Evolutionary conservation across 30 jellyfish, hydroid and myxozoan species (phyloP).

Genomic region (Hydractinia symbiolongicarpus): DNA sequence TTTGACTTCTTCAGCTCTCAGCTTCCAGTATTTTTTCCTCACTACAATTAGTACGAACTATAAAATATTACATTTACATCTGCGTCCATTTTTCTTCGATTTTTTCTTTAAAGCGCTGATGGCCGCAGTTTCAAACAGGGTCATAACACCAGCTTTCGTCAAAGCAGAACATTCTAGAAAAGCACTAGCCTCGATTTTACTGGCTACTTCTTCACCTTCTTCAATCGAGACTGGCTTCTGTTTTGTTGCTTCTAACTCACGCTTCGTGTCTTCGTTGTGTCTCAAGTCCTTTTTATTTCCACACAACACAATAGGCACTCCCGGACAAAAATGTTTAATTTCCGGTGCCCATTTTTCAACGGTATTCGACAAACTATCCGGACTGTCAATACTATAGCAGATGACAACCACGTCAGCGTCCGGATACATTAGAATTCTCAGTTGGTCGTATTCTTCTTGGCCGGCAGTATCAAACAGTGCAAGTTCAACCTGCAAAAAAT

Average conservation of each 20-base stretch:
- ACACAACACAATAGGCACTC: conserved; percentile 95
- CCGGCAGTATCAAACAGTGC: conserved; percentile 99
- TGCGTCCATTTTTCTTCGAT: conserved; percentile 27
- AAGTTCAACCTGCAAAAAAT: conserved; percentile 61
- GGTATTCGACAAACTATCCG: conserved; percentile 86
- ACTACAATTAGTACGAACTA: too few species aligned
- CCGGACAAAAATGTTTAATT: conserved; percentile 98
- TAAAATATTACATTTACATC: too few species aligned
- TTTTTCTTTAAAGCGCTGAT: conserved; percentile 80
- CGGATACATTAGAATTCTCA: conserved; percentile 95
- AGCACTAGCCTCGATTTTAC: conserved; percentile 74
- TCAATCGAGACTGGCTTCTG: conserved; percentile 89
- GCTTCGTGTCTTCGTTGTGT: conserved; percentile 71
- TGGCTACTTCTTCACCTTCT: conserved; percentile 82
- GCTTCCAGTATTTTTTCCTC: too few species aligned
- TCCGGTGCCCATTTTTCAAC: conserved; percentile 99
- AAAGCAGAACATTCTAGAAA: conserved; percentile 94
- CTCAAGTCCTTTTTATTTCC: conserved; percentile 97
- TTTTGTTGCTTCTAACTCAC: conserved; percentile 68
- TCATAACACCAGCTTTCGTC: conserved; percentile 89
- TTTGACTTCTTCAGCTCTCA: too few species aligned
- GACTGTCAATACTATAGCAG: conserved; percentile 93
- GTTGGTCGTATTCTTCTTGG: conserved; percentile 98
- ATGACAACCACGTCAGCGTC: conserved; percentile 96
- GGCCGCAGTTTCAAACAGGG: conserved; percentile 95